phyloP scores from a whole-genome alignment of 37 sponge, comb jelly and placozoan species.

The Aplysina aerophoba region DNA sequence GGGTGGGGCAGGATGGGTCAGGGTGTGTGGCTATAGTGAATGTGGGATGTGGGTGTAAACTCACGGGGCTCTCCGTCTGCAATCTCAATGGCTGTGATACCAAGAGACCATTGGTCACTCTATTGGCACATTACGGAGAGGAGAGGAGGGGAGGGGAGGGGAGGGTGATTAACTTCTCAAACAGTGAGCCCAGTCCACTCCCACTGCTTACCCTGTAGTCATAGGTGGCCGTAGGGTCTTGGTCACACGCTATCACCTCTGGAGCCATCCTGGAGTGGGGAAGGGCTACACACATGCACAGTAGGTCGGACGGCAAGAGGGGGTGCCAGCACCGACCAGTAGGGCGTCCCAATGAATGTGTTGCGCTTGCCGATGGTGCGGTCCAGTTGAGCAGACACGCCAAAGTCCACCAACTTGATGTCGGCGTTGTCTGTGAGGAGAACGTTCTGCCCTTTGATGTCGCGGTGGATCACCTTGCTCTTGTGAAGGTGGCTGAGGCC shows the following conservation, averaged over 20 bases:
- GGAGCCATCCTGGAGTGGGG: conserved; percentile 88
- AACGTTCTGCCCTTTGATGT: conserved; percentile 98
- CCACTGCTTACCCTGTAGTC: conserved; percentile 83
- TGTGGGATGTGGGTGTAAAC: neutral
- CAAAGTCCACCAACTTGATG: conserved; percentile 97
- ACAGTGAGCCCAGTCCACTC: neutral
- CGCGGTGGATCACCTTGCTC: conserved; percentile 96
- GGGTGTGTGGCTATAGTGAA: neutral
- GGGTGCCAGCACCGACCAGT: conserved; percentile 60
- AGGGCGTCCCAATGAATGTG: conserved; percentile 99
- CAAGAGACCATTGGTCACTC: conserved; percentile 99
- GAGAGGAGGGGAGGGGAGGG: neutral
- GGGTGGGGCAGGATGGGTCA: conserved; percentile 4
- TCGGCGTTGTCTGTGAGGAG: conserved; percentile 98
- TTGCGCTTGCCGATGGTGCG: conserved; percentile 96
- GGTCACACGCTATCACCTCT: conserved; percentile 98
- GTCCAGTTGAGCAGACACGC: conserved; percentile 97
- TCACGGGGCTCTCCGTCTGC: conserved; percentile 96
- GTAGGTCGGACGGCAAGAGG: neutral
- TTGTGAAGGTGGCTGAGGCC: conserved; percentile 95
- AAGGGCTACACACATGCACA: neutral
- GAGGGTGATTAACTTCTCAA: neutral
- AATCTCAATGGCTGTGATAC: conserved; percentile 95
- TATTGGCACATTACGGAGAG: conserved; percentile 14
- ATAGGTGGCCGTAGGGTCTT: conserved; percentile 94